Evolutionary conservation across 2,888 invertebrate genomes (phyloP), one percentile per base, ranked within the genome.

Genomic region (Meteorus cinctellus): DNA sequence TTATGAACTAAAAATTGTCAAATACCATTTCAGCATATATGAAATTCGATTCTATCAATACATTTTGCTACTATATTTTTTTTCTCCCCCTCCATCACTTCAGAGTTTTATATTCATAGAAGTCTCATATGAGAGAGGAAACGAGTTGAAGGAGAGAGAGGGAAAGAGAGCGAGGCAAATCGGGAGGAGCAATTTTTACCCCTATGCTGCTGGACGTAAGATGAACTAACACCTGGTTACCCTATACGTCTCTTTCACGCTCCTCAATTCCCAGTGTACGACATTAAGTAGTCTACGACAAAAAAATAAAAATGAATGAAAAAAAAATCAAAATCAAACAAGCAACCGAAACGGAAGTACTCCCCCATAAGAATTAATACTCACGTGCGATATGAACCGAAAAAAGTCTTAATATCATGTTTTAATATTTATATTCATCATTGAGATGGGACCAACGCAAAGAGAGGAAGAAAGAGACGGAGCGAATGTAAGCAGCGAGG

Each of bases 151-250:
- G 34, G 34, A 34, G 36, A 62, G 24, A 45, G 41, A 24, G n/a
- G 10, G 1, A 34, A 3, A 48, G 16, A 48, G 55, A 8, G 19
- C 19, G 19, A 55, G 19, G 19, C n/a, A 19, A 16, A 16, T n/a
- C 4, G 55, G 19, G 6, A 1, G 55, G 8, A 8, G 55, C 8
- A 55, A 8, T 19, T 36, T 29, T 62, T 71, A 60, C 60, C 62
- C 60, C 59, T 36, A 59, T 60, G n/a, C 29, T 60, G 19, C 27
- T 36, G 19, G 24, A 71, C 41, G 71, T 60, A 71, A 71, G 71
- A 60, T 71, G 71, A 71, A 71, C 71, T 60, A 71, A 36, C 71
- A 36, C 24, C 34, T 55, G 60, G 62, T 62, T 62, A 71, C 36
- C 34, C 71, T 60, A 71, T 71, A 34, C 71, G 41, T 71, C 55